A percentile compares a stretch with the other conserved stretches of the same genome.
Conservation (phyloP, 2,888 invertebrate species). For the Bellardia pandia region DNA sequence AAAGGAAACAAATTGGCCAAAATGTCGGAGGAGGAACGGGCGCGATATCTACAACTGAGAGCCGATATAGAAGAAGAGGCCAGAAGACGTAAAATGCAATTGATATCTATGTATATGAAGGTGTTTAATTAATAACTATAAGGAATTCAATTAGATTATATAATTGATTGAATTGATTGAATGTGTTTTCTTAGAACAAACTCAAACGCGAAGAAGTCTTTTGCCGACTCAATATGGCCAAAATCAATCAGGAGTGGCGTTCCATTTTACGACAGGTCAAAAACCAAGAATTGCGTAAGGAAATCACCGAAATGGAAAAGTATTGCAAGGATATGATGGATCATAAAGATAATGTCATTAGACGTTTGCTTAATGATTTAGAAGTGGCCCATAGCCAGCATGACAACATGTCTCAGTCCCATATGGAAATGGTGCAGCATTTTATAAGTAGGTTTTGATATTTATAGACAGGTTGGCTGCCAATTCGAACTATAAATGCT, state of each 20-base stretch:
- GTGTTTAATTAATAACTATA: conserved; percentile 82
- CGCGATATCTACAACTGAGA: conserved; percentile 91
- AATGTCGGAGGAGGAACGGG: conserved; percentile 94
- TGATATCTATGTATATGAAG: conserved; percentile 92
- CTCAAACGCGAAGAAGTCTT: conserved; percentile 92
- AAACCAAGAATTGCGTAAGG: conserved; percentile 89
- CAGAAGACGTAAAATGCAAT: conserved; percentile 90
- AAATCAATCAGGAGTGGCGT: conserved; percentile 94
- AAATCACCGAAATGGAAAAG: conserved; percentile 86
- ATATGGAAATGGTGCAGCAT: conserved; percentile 89
- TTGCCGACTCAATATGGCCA: conserved; percentile 91
- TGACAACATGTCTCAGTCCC: conserved; percentile 89
- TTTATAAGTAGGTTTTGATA: conserved; percentile 86
- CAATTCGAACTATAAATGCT: no score
- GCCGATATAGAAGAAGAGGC: conserved; percentile 94
- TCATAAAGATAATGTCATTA: conserved; percentile 88
- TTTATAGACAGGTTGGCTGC: background rate
- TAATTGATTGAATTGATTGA: background rate
- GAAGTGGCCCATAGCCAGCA: conserved; percentile 91
- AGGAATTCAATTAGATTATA: background rate
- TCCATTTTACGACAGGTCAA: conserved; percentile 90
- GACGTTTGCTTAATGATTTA: conserved; percentile 87
- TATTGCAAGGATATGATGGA: conserved; percentile 85
- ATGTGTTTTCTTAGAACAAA: conserved; percentile 87
- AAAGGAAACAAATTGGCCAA: conserved; percentile 88